Conservation (phyloP, 2,113 vertebrate species). For the Ornithorhynchus anatinus region DNA sequence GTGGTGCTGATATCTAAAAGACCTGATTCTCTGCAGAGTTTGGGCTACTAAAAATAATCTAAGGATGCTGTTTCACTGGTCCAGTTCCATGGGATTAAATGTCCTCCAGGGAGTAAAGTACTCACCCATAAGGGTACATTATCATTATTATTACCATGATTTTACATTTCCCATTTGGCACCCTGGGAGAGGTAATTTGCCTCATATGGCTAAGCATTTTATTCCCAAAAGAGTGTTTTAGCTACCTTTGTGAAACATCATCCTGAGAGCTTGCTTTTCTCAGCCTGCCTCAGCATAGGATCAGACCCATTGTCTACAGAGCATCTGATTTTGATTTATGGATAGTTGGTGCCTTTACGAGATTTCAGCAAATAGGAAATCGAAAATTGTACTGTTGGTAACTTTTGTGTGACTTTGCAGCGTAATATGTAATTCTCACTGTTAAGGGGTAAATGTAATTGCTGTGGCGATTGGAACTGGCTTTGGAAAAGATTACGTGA, state of each 20-base stretch:
- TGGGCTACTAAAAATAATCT: not conserved
- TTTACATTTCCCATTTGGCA: not conserved
- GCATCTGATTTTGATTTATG: not conserved
- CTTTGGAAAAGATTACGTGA: constrained; percentile 29
- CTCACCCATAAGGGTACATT: not conserved
- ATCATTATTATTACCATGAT: not conserved
- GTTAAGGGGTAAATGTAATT: constrained; percentile 43
- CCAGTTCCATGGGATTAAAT: not conserved
- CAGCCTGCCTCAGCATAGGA: not conserved
- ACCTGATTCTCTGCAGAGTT: not conserved
- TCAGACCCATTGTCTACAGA: not conserved
- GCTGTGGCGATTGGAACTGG: constrained; percentile 3
- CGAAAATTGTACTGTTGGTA: constrained; percentile 3
- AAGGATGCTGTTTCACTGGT: not conserved
- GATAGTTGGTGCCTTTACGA: not conserved
- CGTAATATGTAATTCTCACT: not conserved
- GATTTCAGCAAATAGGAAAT: constrained; percentile 31
- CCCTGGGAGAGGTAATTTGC: not conserved
- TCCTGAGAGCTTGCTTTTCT: not conserved
- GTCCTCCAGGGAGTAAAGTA: not conserved
- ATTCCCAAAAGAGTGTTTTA: not conserved
- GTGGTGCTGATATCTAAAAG: not conserved
- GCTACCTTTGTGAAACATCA: not conserved
- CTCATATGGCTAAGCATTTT: not conserved
- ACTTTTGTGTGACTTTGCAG: constrained; percentile 33